Conservation (phyloP, 2,113 vertebrate species). For the Dipodomys merriami region DNA sequence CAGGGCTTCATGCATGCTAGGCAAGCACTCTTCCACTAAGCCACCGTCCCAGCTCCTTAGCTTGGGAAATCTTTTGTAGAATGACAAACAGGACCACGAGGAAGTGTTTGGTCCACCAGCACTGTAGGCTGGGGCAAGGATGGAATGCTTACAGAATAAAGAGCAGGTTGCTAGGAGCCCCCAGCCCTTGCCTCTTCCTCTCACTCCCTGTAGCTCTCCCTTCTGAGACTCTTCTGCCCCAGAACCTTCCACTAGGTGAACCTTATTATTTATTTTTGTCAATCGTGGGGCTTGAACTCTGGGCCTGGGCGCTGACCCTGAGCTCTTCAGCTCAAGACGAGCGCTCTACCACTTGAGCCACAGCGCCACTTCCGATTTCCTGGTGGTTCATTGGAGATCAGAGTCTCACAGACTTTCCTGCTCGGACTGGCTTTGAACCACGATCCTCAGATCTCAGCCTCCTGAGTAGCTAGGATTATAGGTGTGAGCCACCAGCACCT, state of each 20-base stretch:
- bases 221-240: background rate
- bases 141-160: background rate
- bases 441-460: background rate
- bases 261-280: background rate
- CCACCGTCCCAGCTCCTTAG: no score
- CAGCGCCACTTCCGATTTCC: no score
- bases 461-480: no score
- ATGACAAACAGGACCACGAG: background rate
- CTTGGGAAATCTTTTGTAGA: no score
- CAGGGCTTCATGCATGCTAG: no score
- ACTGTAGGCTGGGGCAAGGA: background rate
- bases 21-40: no score
- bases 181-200: background rate
- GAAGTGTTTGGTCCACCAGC: background rate
- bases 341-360: background rate
- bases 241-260: constrained; percentile 32
- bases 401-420: background rate
- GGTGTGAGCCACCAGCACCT: background rate
- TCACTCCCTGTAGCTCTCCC: background rate
- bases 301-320: background rate
- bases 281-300: background rate
- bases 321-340: background rate
- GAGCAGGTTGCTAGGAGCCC: constrained; percentile 64
- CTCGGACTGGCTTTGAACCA: background rate
- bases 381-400: no score